Percentiles rank a stretch among this genome's conserved stretches.
Conservation (phyloP, 2,113 vertebrate species). For the Actinemys pallida region DNA sequence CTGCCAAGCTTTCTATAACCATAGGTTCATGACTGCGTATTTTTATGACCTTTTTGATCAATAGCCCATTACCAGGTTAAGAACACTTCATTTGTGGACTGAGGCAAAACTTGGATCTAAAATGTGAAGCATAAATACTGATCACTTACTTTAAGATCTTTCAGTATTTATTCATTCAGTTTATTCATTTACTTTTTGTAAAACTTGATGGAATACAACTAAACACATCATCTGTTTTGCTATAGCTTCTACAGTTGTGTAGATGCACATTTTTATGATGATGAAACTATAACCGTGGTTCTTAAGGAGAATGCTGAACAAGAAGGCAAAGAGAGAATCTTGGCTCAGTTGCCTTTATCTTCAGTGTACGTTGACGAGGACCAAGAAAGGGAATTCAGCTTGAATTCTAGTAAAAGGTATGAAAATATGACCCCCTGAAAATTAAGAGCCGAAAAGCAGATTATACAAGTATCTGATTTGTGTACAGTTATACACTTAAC, state of each 20-base stretch:
- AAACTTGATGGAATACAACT: background rate
- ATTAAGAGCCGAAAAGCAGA: background rate
- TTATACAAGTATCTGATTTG: background rate
- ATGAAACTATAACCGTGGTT: conserved; percentile 92
- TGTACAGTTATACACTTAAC: background rate
- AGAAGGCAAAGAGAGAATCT: conserved; percentile 84
- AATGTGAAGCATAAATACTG: background rate
- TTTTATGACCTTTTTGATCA: background rate
- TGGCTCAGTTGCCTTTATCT: conserved; percentile 91
- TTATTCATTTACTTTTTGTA: background rate
- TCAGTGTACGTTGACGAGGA: conserved; percentile 82
- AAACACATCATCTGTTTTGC: background rate
- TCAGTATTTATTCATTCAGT: background rate
- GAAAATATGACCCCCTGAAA: background rate
- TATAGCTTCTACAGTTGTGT: conserved; percentile 86
- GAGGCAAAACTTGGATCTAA: background rate
- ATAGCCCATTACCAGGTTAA: background rate
- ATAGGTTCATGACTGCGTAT: background rate
- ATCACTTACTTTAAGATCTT: background rate
- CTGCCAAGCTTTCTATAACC: background rate
- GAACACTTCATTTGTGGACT: background rate
- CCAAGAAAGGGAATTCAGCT: conserved; percentile 79
- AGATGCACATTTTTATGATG: conserved; percentile 95
- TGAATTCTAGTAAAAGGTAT: conserved; percentile 85
- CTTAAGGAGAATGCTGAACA: conserved; percentile 84